These are phyloP conservation scores for Aethes cnicana DNA, from an alignment of 2,888 invertebrate genomes.

Conservation along the genomic window DNA sequence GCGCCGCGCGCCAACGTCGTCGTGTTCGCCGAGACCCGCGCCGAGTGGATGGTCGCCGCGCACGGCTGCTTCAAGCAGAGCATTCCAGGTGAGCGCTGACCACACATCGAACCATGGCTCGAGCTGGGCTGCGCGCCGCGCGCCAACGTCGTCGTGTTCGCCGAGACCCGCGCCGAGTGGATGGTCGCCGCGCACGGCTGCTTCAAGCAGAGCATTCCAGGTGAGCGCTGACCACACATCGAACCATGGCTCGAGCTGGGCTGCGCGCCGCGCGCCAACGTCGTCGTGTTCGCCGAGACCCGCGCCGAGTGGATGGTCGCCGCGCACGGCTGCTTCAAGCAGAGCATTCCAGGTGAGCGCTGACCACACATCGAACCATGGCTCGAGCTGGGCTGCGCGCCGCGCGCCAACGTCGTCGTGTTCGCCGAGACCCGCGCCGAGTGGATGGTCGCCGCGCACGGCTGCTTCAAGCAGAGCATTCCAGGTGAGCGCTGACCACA, in stretches of 20 bases:
- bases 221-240: conserved; percentile 76
- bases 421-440: conserved; percentile 99
- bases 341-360: conserved; percentile 89
- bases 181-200: conserved; percentile 97
- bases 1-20: conserved; percentile 89
- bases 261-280: conserved; percentile 86
- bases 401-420: conserved; percentile 91
- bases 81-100: conserved; percentile 86
- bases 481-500: conserved; percentile 84
- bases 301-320: conserved; percentile 99
- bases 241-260: conserved; percentile 90
- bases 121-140: conserved; percentile 88
- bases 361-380: no score
- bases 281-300: conserved; percentile 98
- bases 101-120: no score
- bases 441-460: conserved; percentile 98
- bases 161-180: conserved; percentile 99
- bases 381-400: conserved; percentile 88
- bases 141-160: conserved; percentile 94
- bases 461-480: conserved; percentile 96
- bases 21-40: conserved; percentile 98
- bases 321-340: conserved; percentile 97
- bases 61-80: conserved; percentile 98
- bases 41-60: conserved; percentile 98
- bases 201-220: conserved; percentile 95